Base-by-base conservation (phyloP, 1,140 invertebrate genomes). In the Acromyrmex echinatior region DNA sequence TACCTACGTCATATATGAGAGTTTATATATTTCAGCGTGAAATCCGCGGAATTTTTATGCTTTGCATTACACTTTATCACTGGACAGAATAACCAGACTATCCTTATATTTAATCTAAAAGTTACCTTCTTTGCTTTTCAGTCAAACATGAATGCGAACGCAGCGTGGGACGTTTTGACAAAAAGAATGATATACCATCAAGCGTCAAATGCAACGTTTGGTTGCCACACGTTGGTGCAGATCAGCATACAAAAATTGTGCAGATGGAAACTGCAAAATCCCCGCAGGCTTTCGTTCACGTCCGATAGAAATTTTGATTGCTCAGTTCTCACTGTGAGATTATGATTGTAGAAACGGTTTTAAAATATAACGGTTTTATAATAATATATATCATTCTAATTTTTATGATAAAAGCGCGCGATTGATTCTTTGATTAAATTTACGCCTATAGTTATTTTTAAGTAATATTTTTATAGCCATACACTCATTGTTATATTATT, bases 71-170 rank as follows among this genome's bases (percentile, higher is more conserved):
- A 45, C 16, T 12, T 56, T n/a, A 6, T 10, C 12, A 16, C 2
- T 21, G n/a, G 49, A 21, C 21, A 45, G 18, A 62, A 76, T 62
- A 63, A 49, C 16, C 58, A 58, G 18, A 2, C 25, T 14, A 14
- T 53, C 3, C 28, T 56, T 31, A 39, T 74, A 82, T 84, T 84
- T 84, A 84, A 63, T 76, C 9, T 84, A 14, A 35, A 74, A 62
- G 14, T 73, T 63, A 21, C n/a, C n/a, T 62, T 4, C 25, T 62
- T 49, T 71, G 45, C 5, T 21, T 70, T 70, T 21, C 21, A 35
- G 31, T 35, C 39, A 74, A 49, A 60, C 39, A 9, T 39, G 10
- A 58, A 58, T 10, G 12, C 1, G 18, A 16, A 31, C 3, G 51
- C 7, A 56, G 10, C 31, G 21, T 21, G 18, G 18, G 18, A 74